These are phyloP conservation scores for Antheraea pernyi DNA, from an alignment of 1,140 invertebrate genomes.

Conservation along the genomic window DNA sequence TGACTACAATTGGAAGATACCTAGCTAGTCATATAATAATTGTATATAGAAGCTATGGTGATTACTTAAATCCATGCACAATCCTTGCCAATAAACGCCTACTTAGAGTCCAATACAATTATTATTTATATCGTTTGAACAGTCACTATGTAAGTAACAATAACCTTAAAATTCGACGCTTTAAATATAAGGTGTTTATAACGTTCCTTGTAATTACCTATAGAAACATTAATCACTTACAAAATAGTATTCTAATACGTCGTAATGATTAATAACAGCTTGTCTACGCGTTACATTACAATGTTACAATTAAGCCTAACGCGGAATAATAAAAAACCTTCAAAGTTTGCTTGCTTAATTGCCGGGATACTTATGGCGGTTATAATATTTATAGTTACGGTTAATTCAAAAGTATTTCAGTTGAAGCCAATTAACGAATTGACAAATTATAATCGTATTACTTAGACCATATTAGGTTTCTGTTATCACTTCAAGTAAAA, in stretches of 20 bases:
- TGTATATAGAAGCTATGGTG: background rate
- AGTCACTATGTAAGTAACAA: conserved; percentile 37
- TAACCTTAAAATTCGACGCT: conserved; percentile 24
- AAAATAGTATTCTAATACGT: conserved; percentile 46
- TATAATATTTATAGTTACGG: background rate
- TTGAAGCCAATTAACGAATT: background rate
- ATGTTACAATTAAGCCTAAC: conserved; percentile 8
- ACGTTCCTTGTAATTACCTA: conserved; percentile 40
- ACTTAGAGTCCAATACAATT: background rate
- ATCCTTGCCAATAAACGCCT: background rate
- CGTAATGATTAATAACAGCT: conserved; percentile 42
- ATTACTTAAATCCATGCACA: background rate
- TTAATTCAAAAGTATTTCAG: background rate
- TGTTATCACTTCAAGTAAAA: background rate
- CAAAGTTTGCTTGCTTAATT: background rate
- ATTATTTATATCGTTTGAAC: conserved; percentile 19
- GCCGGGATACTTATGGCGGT: background rate
- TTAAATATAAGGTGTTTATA: conserved; percentile 6
- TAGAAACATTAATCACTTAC: conserved; percentile 43
- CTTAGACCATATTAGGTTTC: background rate
- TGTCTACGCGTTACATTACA: conserved; percentile 22
- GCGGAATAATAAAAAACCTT: conserved; percentile 1
- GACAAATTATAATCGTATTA: background rate
- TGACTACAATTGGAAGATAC: too few relatives aligned
- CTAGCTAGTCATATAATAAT: background rate